These are phyloP conservation scores for Bucco capensis DNA, from an alignment of 2,113 vertebrate species.

Conservation along the genomic window DNA sequence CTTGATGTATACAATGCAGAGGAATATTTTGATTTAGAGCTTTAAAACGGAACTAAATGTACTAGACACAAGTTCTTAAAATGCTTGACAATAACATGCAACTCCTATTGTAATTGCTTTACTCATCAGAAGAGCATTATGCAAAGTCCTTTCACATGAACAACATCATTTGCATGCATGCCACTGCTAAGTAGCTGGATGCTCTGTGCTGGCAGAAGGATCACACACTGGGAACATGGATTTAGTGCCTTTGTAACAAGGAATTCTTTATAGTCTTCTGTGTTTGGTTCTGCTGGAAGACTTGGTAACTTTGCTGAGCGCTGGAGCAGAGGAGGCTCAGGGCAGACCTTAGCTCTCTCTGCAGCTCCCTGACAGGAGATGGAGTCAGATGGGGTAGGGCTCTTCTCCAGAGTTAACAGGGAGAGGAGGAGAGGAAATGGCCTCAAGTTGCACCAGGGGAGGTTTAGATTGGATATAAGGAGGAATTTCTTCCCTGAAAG, in stretches of 20 bases:
- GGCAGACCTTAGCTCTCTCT: too few species aligned
- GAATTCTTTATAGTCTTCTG: background rate
- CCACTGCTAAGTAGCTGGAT: slow-evolving; percentile 52
- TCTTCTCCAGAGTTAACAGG: too few species aligned
- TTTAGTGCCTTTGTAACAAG: background rate
- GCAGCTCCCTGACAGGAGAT: too few species aligned
- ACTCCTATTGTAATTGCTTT: slow-evolving; percentile 51
- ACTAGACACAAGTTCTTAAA: slow-evolving; percentile 28
- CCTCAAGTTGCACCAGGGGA: too few species aligned
- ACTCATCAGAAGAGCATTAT: slow-evolving; percentile 31
- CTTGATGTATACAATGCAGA: background rate
- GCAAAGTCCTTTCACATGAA: slow-evolving; percentile 53
- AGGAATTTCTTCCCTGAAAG: too few species aligned
- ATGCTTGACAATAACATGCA: slow-evolving; percentile 47
- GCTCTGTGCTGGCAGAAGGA: slow-evolving; percentile 20
- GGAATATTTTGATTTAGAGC: background rate
- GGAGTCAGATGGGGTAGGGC: too few species aligned
- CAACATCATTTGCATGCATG: slow-evolving; percentile 43
- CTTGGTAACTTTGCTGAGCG: background rate
- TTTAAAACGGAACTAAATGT: slow-evolving; percentile 28
- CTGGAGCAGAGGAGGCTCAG: too few species aligned
- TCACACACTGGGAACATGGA: background rate
- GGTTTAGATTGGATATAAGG: too few species aligned
- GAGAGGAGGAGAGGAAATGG: too few species aligned
- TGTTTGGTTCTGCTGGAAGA: background rate